Percentiles rank a stretch among this genome's conserved stretches.
Conservation (phyloP, 1,140 invertebrate genomes). For the Euschistus heros region DNA sequence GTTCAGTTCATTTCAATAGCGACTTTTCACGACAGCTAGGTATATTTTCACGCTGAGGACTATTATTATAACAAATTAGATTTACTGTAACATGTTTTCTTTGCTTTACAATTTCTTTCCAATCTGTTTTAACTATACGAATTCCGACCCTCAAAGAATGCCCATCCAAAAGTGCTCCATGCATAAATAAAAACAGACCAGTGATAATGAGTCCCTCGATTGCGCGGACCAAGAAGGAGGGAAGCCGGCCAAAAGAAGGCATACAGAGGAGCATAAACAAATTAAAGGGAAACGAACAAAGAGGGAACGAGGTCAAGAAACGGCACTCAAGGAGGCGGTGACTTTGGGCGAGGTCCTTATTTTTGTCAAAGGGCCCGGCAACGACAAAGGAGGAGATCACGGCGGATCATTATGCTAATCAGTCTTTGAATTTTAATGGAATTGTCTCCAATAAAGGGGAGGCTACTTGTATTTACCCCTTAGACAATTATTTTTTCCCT, state of each 20-base stretch:
- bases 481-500: constrained; percentile 12
- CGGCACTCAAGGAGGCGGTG: not conserved
- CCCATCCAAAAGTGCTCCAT: too few relatives aligned
- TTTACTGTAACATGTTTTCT: too few relatives aligned
- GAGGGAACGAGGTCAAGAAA: not conserved
- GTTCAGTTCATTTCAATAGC: too few relatives aligned
- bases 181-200: too few relatives aligned
- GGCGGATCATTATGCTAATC: constrained; percentile 13
- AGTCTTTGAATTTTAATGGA: constrained; percentile 12
- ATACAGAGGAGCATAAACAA: not conserved
- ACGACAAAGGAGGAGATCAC: not conserved
- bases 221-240: too few relatives aligned
- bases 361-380: not conserved
- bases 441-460: constrained; percentile 12
- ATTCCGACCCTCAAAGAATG: too few relatives aligned
- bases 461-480: constrained; percentile 10
- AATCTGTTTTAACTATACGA: too few relatives aligned
- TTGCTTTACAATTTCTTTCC: too few relatives aligned
- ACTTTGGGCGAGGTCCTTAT: not conserved
- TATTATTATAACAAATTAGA: too few relatives aligned
- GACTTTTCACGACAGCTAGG: too few relatives aligned
- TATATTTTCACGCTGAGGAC: too few relatives aligned
- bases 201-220: too few relatives aligned
- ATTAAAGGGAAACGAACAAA: not conserved
- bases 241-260: not conserved